Evolutionary conservation across 2,113 vertebrate genomes (phyloP).

Genomic region (Struthidea cinerea): DNA sequence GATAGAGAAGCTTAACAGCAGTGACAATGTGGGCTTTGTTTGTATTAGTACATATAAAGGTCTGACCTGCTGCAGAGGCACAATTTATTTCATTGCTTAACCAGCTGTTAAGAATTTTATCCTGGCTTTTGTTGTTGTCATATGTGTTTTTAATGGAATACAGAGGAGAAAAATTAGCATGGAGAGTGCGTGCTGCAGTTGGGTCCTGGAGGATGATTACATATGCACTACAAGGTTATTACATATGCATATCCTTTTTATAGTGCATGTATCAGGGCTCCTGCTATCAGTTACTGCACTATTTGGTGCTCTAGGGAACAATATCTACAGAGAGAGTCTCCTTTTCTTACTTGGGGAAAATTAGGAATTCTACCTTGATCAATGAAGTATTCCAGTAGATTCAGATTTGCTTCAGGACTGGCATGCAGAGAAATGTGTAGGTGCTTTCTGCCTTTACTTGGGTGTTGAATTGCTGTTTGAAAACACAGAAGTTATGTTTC

Average conservation of each 20-base stretch:
- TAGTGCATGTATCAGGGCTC: neutral
- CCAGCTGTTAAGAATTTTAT: neutral
- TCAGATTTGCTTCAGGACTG: neutral
- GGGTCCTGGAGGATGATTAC: neutral
- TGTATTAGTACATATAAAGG: neutral
- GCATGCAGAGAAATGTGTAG: neutral
- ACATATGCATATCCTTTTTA: conserved; percentile 17
- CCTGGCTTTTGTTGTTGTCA: neutral
- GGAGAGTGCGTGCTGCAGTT: neutral
- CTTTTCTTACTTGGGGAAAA: neutral
- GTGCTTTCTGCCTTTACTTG: neutral
- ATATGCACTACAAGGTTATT: conserved; percentile 20
- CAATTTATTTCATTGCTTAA: neutral
- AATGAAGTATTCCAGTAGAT: neutral
- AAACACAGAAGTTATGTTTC: neutral
- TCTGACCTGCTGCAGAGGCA: neutral
- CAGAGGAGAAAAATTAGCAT: neutral
- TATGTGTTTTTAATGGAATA: neutral
- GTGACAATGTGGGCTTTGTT: neutral
- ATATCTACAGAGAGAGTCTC: neutral
- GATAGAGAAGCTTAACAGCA: neutral
- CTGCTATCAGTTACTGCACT: neutral
- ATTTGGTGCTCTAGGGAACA: neutral
- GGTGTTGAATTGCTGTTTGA: neutral
- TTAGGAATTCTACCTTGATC: neutral